Base-by-base conservation (phyloP, 2,888 invertebrate genomes). In the Torymus tubicola region DNA sequence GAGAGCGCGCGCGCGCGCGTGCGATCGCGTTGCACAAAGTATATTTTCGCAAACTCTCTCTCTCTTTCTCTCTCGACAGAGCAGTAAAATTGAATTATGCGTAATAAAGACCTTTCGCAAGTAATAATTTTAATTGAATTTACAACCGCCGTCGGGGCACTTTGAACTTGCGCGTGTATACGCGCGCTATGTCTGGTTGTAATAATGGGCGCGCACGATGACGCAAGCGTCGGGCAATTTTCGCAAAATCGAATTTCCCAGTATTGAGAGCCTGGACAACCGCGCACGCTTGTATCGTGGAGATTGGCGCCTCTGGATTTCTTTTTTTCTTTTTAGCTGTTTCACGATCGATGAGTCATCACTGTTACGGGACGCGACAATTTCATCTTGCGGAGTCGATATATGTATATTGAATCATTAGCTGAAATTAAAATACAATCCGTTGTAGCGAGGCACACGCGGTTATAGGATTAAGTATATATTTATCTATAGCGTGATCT, bases 91-190 rank as follows among this genome's bases (percentile, higher is more conserved):
- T 70, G 60, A 71, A 65, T 71, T 71, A 80, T 50, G 69, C 71
- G 18, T 60, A 61, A 55, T 80, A 75, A 80, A 75, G 58, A 70
- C 64, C 75, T 71, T 69, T 65, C 42, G 74, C 13, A 24, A 61
- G 64, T 21, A 71, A 72, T 57, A 57, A 70, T 75, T 70, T 60
- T 71, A 71, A 75, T 75, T 24, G 53, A 80, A 71, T 80, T 75
- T 75, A 57, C 64, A 64, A 61, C 63, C 71, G 31, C 50, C 8
- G 58, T 42, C n/a, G 2, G 24, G 14, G 65, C 18, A 55, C 52
- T 67, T 71, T 67, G 42, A 21, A 64, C 64, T 52, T 24, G 18
- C 24, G 16, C 63, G 4, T 18, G 71, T 10, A 52, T 24, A 13
- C 21, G 24, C 31, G 31, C 31, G 31, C 31, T 21, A 2, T 21